Evolutionary conservation across 2,888 invertebrate species (phyloP).

Genomic region (Venustoraphidia nigricollis): DNA sequence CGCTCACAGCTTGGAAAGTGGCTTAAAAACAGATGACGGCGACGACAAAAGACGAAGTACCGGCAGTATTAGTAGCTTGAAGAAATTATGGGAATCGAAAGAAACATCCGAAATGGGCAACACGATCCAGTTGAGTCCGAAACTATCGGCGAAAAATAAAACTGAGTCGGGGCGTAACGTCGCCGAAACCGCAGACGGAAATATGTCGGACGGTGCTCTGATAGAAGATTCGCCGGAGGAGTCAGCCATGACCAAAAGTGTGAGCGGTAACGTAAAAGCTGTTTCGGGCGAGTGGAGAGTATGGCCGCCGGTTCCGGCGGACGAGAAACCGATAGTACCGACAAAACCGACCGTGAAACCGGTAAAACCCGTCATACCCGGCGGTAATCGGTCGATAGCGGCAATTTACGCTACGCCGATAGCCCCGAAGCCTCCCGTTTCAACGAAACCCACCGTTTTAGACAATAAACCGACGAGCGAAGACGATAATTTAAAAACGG

Average conservation of each 20-base stretch:
- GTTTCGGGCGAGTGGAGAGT: conserved; percentile 30
- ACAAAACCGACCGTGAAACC: conserved; percentile 49
- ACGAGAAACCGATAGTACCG: conserved; percentile 54
- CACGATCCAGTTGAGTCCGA: conserved; percentile 45
- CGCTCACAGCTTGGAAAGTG: conserved; percentile 22
- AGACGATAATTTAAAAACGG: conserved; percentile 24
- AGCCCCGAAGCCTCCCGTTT: conserved; percentile 30
- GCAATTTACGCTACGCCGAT: conserved; percentile 72
- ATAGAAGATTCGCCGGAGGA: conserved; percentile 27
- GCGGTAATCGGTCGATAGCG: conserved; percentile 30
- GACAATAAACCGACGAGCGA: conserved; percentile 26
- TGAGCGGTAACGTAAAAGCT: conserved; percentile 10
- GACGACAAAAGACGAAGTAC: conserved; percentile 82
- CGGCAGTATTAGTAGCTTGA: conserved; percentile 82
- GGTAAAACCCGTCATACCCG: conserved; percentile 35
- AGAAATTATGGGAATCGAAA: conserved; percentile 83
- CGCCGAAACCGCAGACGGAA: conserved; percentile 18
- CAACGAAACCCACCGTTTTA: conserved; percentile 29
- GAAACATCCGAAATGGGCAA: conserved; percentile 30
- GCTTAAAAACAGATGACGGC: conserved; percentile 38
- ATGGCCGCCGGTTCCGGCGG: conserved; percentile 31
- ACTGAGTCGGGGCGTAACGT: conserved; percentile 16
- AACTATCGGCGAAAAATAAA: conserved; percentile 37
- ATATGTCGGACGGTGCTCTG: conserved; percentile 18
- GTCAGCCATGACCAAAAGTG: conserved; percentile 6